Base-by-base conservation (phyloP, 2,797 vertebrate genomes). In the Ctenochaetus hawaiiensis region DNA sequence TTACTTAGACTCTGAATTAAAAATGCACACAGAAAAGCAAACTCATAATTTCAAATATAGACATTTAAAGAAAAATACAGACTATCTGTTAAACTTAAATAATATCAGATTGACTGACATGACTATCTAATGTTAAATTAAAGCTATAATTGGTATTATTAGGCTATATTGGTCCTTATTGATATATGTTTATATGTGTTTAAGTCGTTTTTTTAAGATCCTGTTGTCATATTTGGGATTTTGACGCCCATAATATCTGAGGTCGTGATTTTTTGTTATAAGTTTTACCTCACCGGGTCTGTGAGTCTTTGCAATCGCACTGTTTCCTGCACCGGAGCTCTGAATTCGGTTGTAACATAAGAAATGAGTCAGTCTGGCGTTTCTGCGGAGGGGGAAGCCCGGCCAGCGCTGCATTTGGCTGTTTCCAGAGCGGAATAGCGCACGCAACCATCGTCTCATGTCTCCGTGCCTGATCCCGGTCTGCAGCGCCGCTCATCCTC, bases 371-470 rank as follows among this genome's bases (percentile, higher is more conserved):
- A 53, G 51, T 45, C 5, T 17, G 45, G 7, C 6, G 6, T 41
- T 4, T 41, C 45, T 30, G 26, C 4, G 14, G 62, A 0, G 57
- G 63, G 66, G 47, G 53, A 57, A 77, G 57, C 26, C 60, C 74
- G 14, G 11, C 6, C 72, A 61, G 47, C 39, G 51, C 61, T 18
- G 47, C 61, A 4, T 68, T 62, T 47, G 68, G 71, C 56, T 43
- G 58, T 43, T 39, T 67, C 45, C 69, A 37, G n/a, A 59, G 44
- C 53, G 23, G 52, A 69, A 60, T 41, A 20, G 48, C 68, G 67
- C 75, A 4, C 71, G 6, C 56, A 43, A 58, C 77, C 77, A 85
- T 91, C 79, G 26, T 81, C 78, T 90, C 92, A 84, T 83, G 52
- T 66, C 86, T 72, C 49, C 26, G 59, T 2, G 64, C 59, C 81